A percentile compares a stretch with the other conserved stretches of the same genome.
Evolutionary conservation across 2,888 invertebrate species (phyloP).

Genomic region (Patella pellucida): DNA sequence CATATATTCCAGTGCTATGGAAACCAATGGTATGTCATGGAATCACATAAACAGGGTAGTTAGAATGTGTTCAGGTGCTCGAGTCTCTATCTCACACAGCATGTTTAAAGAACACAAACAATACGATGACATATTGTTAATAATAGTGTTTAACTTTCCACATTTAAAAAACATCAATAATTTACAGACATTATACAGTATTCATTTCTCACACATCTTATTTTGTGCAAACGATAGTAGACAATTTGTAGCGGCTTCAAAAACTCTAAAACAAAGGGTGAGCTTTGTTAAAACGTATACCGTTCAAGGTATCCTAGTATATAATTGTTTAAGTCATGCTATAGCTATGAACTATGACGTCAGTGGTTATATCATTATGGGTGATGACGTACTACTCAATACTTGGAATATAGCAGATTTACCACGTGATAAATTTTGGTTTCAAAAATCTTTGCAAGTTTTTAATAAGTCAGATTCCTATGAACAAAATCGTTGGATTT

Average conservation of each 20-base stretch:
- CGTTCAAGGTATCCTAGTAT: not conserved
- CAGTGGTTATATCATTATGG: not conserved
- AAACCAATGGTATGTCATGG: no score
- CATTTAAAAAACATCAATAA: not conserved
- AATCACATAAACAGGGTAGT: no score
- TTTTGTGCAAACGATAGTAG: not conserved
- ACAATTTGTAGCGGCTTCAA: not conserved
- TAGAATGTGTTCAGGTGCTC: no score
- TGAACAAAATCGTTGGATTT: not conserved
- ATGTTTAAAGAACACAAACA: no score
- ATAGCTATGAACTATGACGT: not conserved
- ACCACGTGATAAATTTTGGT: not conserved
- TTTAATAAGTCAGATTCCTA: not conserved
- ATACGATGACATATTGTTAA: not conserved
- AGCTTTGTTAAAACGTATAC: not conserved
- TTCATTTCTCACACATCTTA: not conserved
- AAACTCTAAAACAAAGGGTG: not conserved
- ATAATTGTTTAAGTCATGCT: not conserved
- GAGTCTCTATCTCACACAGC: no score
- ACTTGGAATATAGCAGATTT: not conserved
- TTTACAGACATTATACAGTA: not conserved
- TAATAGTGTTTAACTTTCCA: not conserved
- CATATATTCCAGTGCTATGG: no score
- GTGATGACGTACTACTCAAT: constrained; percentile 3
- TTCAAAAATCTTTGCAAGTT: not conserved